Evolutionary conservation across 2,888 invertebrate genomes (phyloP).

Genomic region (Galerucella calmariensis): DNA sequence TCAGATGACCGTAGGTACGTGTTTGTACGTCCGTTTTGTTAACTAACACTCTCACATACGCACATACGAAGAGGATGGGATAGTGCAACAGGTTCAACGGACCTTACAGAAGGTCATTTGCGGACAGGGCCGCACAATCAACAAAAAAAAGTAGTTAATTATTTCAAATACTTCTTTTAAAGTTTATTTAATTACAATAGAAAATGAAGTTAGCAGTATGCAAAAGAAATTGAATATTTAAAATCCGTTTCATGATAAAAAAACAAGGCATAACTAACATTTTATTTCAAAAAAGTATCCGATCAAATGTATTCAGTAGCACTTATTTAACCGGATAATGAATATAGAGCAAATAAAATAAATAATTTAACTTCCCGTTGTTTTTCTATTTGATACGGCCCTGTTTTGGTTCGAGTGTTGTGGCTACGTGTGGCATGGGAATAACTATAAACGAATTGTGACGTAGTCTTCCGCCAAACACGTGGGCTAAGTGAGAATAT

Average conservation of each 20-base stretch:
- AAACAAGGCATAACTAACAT: no score
- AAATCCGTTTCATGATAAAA: no score
- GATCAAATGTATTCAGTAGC: no score
- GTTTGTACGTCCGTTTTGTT: slow-evolving; percentile 9
- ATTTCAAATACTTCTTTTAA: not conserved
- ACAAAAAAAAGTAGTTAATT: not conserved
- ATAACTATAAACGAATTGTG: slow-evolving; percentile 2
- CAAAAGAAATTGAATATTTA: no score
- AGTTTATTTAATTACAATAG: no score
- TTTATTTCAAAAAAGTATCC: no score
- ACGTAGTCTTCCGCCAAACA: slow-evolving; percentile 38
- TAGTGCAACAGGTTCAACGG: slow-evolving; percentile 35
- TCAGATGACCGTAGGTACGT: slow-evolving; percentile 29
- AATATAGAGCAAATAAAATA: no score
- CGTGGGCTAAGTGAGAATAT: slow-evolving; percentile 38
- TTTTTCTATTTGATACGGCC: not conserved
- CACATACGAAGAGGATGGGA: slow-evolving; percentile 24
- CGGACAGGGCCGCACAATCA: slow-evolving; percentile 16
- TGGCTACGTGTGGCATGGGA: not conserved
- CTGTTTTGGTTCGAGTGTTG: slow-evolving; percentile 6
- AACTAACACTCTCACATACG: slow-evolving; percentile 21
- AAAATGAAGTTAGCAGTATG: no score
- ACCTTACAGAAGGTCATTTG: slow-evolving; percentile 34
- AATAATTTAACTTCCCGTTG: not conserved
- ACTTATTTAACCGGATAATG: no score